A percentile compares a stretch with the other conserved stretches of the same genome.
Conservation (phyloP, 2,797 vertebrate species). For the Heteromormyrus szaboi region DNA sequence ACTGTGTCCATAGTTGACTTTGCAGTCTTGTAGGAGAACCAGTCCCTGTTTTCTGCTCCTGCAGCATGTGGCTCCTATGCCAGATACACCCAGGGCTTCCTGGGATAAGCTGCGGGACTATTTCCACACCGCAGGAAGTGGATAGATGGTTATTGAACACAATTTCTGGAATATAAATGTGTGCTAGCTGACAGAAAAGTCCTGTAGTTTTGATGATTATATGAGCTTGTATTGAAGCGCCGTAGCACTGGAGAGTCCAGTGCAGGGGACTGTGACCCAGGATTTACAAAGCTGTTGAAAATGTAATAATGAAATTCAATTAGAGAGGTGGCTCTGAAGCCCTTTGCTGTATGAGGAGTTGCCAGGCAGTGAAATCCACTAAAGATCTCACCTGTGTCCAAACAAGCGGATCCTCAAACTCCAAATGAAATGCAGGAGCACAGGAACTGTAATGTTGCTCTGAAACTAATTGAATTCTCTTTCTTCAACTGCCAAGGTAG, state of each 20-base stretch:
- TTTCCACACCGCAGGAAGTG: not conserved
- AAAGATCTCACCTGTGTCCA: not conserved
- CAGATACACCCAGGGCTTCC: not conserved
- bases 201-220: not conserved
- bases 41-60: not conserved
- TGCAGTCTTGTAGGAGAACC: not conserved
- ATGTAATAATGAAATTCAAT: not conserved
- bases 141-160: not conserved
- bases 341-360: not conserved
- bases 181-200: not conserved
- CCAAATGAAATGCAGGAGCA: not conserved
- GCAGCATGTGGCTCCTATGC: not conserved
- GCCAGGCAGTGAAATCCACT: not conserved
- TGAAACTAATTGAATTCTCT: not conserved
- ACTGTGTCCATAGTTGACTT: not conserved
- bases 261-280: not conserved
- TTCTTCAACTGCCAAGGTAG: not conserved
- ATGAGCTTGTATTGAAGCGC: not conserved
- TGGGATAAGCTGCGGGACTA: not conserved
- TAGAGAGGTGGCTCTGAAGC: not conserved
- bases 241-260: not conserved
- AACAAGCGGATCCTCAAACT: not conserved
- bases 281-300: not conserved
- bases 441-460: not conserved
- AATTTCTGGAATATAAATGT: not conserved